phyloP scores from a whole-genome alignment of 1,140 invertebrate species.

The Scaptomyza graminum region DNA sequence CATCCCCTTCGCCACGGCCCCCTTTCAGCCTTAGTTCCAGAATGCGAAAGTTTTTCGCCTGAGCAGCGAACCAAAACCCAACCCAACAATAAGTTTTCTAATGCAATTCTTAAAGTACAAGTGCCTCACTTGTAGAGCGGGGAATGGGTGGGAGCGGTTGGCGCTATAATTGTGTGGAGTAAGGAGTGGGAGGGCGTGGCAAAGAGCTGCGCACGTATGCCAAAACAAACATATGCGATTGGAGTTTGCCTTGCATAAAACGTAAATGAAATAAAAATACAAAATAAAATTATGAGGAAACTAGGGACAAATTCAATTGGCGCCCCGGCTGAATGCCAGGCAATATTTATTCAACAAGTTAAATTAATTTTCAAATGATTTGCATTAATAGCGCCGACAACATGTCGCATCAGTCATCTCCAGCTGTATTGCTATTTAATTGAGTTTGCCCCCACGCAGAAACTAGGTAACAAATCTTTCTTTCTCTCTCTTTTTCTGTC shows the following conservation, averaged over 20 bases:
- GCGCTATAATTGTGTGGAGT: too few relatives aligned
- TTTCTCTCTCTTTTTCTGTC: too few relatives aligned
- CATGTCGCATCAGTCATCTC: constrained; percentile 38
- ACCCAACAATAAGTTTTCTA: constrained; percentile 52
- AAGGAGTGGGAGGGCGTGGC: constrained; percentile 4
- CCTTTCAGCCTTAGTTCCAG: constrained; percentile 11
- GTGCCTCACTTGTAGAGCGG: constrained; percentile 60
- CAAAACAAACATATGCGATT: constrained; percentile 20
- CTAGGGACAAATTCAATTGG: constrained; percentile 58
- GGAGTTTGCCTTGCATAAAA: neutral
- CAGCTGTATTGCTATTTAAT: constrained; percentile 11
- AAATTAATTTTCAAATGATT: constrained; percentile 39
- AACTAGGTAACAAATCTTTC: constrained; percentile 1
- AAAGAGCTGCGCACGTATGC: constrained; percentile 23
- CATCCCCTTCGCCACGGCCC: too few relatives aligned
- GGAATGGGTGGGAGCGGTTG: neutral
- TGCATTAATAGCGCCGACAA: constrained; percentile 49
- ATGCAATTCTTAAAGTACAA: constrained; percentile 75
- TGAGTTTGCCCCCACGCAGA: constrained; percentile 34
- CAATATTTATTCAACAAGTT: constrained; percentile 30
- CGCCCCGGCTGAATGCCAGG: constrained; percentile 21
- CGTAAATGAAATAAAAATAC: neutral
- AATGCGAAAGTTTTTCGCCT: constrained; percentile 57
- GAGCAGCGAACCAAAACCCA: constrained; percentile 43
- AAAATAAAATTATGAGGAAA: neutral